These are phyloP conservation scores for Hoplostethus atlanticus DNA, from an alignment of 2,797 vertebrate species.

Conservation along the genomic window DNA sequence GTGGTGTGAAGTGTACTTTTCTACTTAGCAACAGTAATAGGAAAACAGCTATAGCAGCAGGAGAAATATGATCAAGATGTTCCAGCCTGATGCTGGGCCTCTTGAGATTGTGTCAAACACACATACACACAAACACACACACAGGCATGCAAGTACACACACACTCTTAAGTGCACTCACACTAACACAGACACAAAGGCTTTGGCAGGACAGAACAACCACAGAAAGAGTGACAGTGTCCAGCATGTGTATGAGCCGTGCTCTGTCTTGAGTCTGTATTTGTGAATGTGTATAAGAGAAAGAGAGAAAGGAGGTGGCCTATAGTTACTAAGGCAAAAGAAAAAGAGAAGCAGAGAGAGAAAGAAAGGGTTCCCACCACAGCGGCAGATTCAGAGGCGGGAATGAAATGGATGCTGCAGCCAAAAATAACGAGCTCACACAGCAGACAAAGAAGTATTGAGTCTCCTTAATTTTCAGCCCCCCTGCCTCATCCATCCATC, in stretches of 20 bases:
- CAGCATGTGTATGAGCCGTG: slow-evolving; percentile 7
- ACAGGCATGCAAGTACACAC: slow-evolving; percentile 11
- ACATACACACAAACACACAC: slow-evolving; percentile 12
- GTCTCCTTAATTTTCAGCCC: not conserved
- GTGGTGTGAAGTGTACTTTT: not conserved
- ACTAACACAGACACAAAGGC: not conserved
- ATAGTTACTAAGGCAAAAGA: slow-evolving; percentile 5
- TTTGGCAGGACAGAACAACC: slow-evolving; percentile 8
- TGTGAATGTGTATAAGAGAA: slow-evolving; percentile 6
- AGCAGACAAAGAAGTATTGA: slow-evolving; percentile 27
- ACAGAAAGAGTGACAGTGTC: not conserved
- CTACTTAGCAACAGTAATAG: slow-evolving; percentile 1
- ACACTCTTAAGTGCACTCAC: slow-evolving; percentile 3
- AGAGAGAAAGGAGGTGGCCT: not conserved
- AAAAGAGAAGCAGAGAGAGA: slow-evolving; percentile 17
- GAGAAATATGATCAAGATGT: slow-evolving; percentile 6
- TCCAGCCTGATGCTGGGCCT: not conserved
- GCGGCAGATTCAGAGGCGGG: slow-evolving; percentile 14
- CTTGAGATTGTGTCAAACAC: not conserved
- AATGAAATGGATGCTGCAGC: slow-evolving; percentile 21
- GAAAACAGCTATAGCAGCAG: not conserved
- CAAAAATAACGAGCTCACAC: slow-evolving; percentile 43
- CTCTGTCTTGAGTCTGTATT: slow-evolving; percentile 8
- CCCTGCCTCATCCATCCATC: not conserved
- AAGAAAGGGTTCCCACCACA: not conserved